Conservation (phyloP, 2,888 invertebrate species). For the Pachycephus smyrnensis region DNA sequence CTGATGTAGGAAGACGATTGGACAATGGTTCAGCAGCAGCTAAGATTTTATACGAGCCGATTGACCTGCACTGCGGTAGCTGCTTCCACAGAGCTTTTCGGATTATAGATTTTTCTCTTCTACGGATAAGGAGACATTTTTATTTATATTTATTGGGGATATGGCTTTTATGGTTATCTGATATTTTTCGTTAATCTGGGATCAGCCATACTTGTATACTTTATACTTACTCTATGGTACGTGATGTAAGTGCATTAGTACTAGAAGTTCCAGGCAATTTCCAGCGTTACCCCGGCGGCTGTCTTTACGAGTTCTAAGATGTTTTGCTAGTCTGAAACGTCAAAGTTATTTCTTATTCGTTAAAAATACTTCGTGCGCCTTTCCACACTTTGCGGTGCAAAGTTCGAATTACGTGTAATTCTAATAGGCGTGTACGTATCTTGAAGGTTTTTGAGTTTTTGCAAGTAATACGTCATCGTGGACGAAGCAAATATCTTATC, state of each 20-base stretch:
- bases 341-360: neutral
- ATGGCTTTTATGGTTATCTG: neutral
- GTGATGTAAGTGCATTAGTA: constrained; percentile 86
- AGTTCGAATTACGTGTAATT: neutral
- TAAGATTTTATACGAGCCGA: constrained; percentile 30
- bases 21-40: constrained; percentile 44
- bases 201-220: neutral
- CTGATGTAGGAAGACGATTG: neutral
- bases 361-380: neutral
- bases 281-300: constrained; percentile 88
- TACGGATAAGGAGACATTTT: neutral
- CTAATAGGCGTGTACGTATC: neutral
- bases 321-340: constrained; percentile 79
- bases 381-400: neutral
- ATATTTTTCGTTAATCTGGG: neutral
- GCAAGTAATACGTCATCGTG: neutral
- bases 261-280: constrained; percentile 86
- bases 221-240: constrained; percentile 77
- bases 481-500: neutral
- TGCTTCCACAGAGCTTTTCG: constrained; percentile 15
- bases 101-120: neutral
- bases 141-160: neutral
- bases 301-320: constrained; percentile 84
- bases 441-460: neutral
- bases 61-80: constrained; percentile 33